Evolutionary conservation across 2,113 vertebrate genomes (phyloP).

Genomic region (Bolborhynchus lineola): DNA sequence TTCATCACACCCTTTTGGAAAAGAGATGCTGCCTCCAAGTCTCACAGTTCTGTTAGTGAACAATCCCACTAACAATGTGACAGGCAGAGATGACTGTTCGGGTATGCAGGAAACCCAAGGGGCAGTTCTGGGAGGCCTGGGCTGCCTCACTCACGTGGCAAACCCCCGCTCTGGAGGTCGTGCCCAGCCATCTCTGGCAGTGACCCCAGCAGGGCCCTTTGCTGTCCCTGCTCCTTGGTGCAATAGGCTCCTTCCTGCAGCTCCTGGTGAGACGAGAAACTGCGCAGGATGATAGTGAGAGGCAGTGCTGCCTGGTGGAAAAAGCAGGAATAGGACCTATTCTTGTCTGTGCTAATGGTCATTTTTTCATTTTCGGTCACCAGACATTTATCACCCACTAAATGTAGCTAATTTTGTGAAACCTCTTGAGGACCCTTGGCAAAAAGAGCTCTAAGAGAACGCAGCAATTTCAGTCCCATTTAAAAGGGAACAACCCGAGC

Average conservation of each 20-base stretch:
- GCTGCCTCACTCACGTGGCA: not conserved
- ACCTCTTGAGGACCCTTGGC: not conserved
- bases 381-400: not conserved
- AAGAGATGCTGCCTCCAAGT: not conserved
- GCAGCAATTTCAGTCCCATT: not conserved
- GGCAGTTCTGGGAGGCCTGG: not conserved
- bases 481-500: not conserved
- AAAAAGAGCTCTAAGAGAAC: not conserved
- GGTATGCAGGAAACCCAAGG: not conserved
- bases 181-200: too few relatives aligned
- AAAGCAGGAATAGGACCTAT: not conserved
- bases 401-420: not conserved
- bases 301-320: not conserved
- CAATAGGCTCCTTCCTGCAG: not conserved
- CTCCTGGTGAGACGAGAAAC: not conserved
- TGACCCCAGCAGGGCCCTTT: not conserved
- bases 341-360: not conserved
- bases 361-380: not conserved
- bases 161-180: not conserved
- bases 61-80: not conserved
- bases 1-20: not conserved
- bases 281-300: accelerated
- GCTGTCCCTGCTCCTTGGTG: not conserved
- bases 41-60: not conserved
- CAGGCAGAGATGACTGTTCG: not conserved